phyloP scores from a whole-genome alignment of 1,140 invertebrate genomes.

The Xylocopa sonorina region DNA sequence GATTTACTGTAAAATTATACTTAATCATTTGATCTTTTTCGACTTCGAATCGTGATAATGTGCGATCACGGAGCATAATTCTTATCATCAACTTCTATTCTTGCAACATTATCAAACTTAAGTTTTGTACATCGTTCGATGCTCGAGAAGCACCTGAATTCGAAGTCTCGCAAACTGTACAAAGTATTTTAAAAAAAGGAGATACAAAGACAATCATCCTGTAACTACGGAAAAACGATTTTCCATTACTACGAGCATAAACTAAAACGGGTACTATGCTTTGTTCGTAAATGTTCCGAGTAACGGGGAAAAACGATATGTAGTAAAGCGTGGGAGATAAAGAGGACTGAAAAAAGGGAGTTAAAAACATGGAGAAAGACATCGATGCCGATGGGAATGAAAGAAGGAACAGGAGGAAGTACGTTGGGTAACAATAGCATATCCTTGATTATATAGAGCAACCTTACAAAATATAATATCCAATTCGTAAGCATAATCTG shows the following conservation, averaged over 20 bases:
- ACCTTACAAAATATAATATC: slow-evolving; percentile 21
- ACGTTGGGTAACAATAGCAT: slow-evolving; percentile 63
- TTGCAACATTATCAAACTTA: slow-evolving; percentile 7
- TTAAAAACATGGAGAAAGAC: neutral
- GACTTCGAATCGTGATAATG: slow-evolving; percentile 23
- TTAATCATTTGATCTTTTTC: slow-evolving; percentile 17
- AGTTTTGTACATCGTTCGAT: slow-evolving; percentile 3
- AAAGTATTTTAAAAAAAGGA: slow-evolving; percentile 58
- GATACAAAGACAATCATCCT: slow-evolving; percentile 61
- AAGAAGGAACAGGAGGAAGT: slow-evolving; percentile 49
- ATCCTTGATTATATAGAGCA: slow-evolving; percentile 29
- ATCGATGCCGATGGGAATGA: neutral
- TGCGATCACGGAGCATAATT: neutral
- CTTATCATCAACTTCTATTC: slow-evolving; percentile 19
- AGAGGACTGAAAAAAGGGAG: neutral
- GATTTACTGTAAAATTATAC: neutral
- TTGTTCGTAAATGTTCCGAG: slow-evolving; percentile 26
- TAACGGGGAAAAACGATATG: neutral
- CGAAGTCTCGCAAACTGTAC: slow-evolving; percentile 63
- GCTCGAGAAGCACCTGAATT: slow-evolving; percentile 48
- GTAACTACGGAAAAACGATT: slow-evolving; percentile 43
- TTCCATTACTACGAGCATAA: slow-evolving; percentile 5
- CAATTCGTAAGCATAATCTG: slow-evolving; percentile 15
- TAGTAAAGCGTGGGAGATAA: slow-evolving; percentile 2
- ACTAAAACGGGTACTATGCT: slow-evolving; percentile 12